Percentiles rank a stretch among this genome's conserved stretches.
Evolutionary conservation across 2,113 vertebrate genomes (phyloP).

Genomic region (Microcebus murinus): DNA sequence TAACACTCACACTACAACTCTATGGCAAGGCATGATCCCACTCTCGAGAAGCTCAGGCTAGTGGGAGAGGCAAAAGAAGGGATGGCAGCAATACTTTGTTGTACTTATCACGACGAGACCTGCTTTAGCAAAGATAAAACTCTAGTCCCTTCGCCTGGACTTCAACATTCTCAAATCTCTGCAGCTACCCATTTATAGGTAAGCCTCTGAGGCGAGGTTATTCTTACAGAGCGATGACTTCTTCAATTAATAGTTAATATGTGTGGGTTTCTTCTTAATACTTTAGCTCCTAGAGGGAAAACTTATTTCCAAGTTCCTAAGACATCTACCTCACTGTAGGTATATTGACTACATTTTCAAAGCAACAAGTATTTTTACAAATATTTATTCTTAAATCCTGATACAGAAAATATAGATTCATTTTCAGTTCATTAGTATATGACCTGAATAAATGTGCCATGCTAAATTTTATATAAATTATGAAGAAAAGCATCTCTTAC

Average conservation of each 20-base stretch:
- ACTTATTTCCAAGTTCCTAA: not conserved
- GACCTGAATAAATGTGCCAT: not conserved
- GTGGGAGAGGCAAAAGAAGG: not conserved
- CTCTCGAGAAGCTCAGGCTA: not conserved
- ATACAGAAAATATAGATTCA: constrained; percentile 7
- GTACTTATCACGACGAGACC: not conserved
- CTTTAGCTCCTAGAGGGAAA: not conserved
- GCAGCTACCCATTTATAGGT: not conserved
- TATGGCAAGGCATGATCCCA: not conserved
- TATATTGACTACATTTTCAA: not conserved
- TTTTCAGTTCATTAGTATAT: constrained; percentile 29
- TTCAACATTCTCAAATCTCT: not conserved
- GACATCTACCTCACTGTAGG: not conserved
- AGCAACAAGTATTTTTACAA: not conserved
- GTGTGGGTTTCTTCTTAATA: not conserved
- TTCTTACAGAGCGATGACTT: not conserved
- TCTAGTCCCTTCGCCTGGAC: not conserved
- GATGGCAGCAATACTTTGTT: not conserved
- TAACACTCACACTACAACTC: not conserved
- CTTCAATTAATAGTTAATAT: not conserved
- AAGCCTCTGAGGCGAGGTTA: not conserved
- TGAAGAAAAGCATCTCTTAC: constrained; percentile 20
- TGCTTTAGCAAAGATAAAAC: not conserved
- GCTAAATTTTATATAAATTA: not conserved
- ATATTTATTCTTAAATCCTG: constrained; percentile 35